phyloP scores from a whole-genome alignment of 1,140 invertebrate species.

The Batillaria attramentaria region DNA sequence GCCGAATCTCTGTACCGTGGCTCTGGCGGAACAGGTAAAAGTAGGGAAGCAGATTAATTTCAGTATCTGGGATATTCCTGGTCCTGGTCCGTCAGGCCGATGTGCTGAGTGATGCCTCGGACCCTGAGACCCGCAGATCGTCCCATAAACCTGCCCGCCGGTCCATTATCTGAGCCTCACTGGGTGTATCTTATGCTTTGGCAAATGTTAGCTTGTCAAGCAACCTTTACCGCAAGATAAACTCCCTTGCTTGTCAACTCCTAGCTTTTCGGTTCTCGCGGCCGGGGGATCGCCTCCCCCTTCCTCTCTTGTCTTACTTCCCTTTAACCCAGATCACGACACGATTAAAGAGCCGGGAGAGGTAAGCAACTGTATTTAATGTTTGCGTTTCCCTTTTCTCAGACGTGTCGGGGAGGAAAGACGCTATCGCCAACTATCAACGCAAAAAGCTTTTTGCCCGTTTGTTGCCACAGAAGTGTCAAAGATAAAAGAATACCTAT shows the following conservation, averaged over 20 bases:
- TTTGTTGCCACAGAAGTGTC: constrained; percentile 8
- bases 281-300: not conserved
- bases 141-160: constrained; percentile 16
- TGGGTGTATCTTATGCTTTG: constrained; percentile 4
- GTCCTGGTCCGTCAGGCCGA: too few species aligned
- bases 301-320: not conserved
- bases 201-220: not conserved
- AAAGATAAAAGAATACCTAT: constrained; percentile 19
- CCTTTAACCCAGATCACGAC: not conserved
- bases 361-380: not conserved
- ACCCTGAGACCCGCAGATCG: too few species aligned
- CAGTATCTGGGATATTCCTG: too few species aligned
- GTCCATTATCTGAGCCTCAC: constrained; percentile 1
- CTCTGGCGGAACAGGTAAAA: too few species aligned
- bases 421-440: too few species aligned
- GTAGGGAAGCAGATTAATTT: too few species aligned
- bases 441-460: too few species aligned
- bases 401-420: too few species aligned
- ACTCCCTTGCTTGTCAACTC: not conserved
- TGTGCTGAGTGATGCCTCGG: too few species aligned
- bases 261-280: not conserved
- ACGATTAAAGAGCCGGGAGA: not conserved
- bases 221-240: not conserved
- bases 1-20: too few species aligned
- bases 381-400: not conserved